Conservation (phyloP, 2,797 vertebrate species). For the Distichodus sexfasciatus region DNA sequence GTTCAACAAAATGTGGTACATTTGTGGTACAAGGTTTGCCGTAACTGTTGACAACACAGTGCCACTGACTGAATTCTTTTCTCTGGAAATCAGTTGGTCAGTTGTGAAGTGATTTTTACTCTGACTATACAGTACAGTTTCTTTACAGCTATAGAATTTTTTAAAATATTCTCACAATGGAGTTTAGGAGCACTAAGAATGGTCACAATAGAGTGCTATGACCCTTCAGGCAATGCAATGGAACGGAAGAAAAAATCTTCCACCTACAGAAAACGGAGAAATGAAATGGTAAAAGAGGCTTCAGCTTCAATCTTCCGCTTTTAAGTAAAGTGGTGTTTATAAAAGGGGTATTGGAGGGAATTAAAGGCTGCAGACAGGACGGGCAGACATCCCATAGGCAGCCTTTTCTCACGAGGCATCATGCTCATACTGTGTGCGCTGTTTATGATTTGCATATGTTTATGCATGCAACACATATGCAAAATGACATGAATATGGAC, state of each 20-base stretch:
- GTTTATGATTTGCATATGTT: conserved; percentile 19
- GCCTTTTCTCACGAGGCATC: neutral
- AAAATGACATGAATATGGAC: conserved; percentile 24
- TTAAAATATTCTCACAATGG: conserved; percentile 61
- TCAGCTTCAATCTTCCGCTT: conserved; percentile 58
- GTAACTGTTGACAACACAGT: too few relatives aligned
- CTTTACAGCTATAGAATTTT: conserved; percentile 66
- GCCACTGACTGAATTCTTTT: too few relatives aligned
- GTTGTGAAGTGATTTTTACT: too few relatives aligned
- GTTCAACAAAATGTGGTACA: too few relatives aligned
- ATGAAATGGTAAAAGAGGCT: conserved; percentile 51
- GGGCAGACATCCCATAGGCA: conserved; percentile 1
- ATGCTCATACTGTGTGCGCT: neutral
- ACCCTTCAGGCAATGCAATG: conserved; percentile 53
- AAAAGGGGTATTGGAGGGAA: conserved; percentile 47
- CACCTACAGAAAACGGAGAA: conserved; percentile 55
- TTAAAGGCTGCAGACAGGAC: neutral
- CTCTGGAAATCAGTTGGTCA: too few relatives aligned
- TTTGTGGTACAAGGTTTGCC: too few relatives aligned
- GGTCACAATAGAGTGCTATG: conserved; percentile 60
- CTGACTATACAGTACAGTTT: conserved; percentile 44
- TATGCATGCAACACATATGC: conserved; percentile 28
- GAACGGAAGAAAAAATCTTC: conserved; percentile 51
- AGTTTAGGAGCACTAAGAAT: conserved; percentile 71
- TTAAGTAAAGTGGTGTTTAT: conserved; percentile 57